Percentiles rank a stretch among this genome's conserved stretches.
Conservation (phyloP, 2,888 invertebrate genomes). For the Hemistola chrysoprasaria region DNA sequence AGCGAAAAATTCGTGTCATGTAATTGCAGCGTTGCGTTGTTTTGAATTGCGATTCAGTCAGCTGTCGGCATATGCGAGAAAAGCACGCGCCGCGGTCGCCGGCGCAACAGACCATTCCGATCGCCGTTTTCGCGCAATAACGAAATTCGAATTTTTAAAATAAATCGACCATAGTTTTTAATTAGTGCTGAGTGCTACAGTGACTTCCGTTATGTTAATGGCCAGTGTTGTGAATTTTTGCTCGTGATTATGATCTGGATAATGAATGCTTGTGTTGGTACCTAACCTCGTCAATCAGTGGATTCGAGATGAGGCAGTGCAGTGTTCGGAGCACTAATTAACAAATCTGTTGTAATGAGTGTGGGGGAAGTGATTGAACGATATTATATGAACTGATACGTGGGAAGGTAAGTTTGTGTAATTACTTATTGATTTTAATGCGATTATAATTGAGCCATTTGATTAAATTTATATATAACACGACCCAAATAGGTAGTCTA, state of each 20-base stretch:
- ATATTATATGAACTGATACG: slow-evolving; percentile 22
- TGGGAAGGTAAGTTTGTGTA: neutral
- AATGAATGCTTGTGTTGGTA: slow-evolving; percentile 38
- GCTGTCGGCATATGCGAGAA: slow-evolving; percentile 73
- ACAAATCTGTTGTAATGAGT: slow-evolving; percentile 35
- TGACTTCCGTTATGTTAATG: slow-evolving; percentile 3
- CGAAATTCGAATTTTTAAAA: slow-evolving; percentile 22
- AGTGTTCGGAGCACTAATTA: slow-evolving; percentile 19
- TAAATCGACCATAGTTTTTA: neutral
- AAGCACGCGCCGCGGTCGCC: slow-evolving; percentile 76
- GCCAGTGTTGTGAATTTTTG: slow-evolving; percentile 22
- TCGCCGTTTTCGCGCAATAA: slow-evolving; percentile 56
- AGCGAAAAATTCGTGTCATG: slow-evolving; percentile 66
- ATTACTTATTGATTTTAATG: no score
- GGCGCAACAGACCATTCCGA: slow-evolving; percentile 58
- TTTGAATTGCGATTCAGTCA: slow-evolving; percentile 79
- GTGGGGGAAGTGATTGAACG: slow-evolving; percentile 41
- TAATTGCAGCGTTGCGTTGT: slow-evolving; percentile 71
- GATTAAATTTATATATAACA: no score
- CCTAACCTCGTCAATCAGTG: slow-evolving; percentile 39
- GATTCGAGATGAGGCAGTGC: slow-evolving; percentile 37
- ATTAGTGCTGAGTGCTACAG: neutral
- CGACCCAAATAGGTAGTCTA: no score
- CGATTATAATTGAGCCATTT: no score
- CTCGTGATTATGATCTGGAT: slow-evolving; percentile 34